Base-by-base conservation (phyloP, 2,888 invertebrate species). In the Rhagophthalmus giganteus region DNA sequence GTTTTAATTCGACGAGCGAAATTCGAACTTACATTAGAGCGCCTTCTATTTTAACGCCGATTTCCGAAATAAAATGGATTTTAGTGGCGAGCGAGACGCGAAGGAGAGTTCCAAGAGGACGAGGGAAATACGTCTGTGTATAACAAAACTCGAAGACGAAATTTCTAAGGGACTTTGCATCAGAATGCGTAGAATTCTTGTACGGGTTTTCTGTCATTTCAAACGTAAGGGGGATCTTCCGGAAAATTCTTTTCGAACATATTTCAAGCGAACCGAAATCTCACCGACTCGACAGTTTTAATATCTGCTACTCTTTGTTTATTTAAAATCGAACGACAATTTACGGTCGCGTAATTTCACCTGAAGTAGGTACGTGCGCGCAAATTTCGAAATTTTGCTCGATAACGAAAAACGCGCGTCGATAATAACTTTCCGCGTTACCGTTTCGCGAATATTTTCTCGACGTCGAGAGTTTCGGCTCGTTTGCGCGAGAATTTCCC, bases 161-260 rank as follows among this genome's bases (percentile, higher is more conserved):
- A 49, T 49, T 49, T 50, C 39, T 16, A 16, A 39, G 38, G 14
- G 31, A 11, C 10, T 27, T 13, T 40, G 38, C 39, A 44, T 51
- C 39, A 38, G 45, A 51, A 51, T 51, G 39, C 38, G 51, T 45
- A 27, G 35, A 35, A 51, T 51, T 44, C 51, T 25, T 42, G 28
- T 20, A 40, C 24, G 45, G 40, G 33, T 20, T 37, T 50, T 42
- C 32, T 24, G 42, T 50, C 50, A 44, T 50, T 44, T 50, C 44
- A 44, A 35, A 50, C 31, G 38, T 44, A 46, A n/a, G n/a, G 35
- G 35, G 41, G 41, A 49, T 44, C 37, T 38, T 38, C 41, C 41
- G 30, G 15, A 31, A 45, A 51, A 45, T 51, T 51, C 51, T 40
- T 44, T 15, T 8, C 14, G n/a, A 37, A 39, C 45, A 30, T 45